Evolutionary conservation across 2,797 vertebrate genomes (phyloP), one percentile per base, ranked within the genome.

Genomic region (Momotus momota): DNA sequence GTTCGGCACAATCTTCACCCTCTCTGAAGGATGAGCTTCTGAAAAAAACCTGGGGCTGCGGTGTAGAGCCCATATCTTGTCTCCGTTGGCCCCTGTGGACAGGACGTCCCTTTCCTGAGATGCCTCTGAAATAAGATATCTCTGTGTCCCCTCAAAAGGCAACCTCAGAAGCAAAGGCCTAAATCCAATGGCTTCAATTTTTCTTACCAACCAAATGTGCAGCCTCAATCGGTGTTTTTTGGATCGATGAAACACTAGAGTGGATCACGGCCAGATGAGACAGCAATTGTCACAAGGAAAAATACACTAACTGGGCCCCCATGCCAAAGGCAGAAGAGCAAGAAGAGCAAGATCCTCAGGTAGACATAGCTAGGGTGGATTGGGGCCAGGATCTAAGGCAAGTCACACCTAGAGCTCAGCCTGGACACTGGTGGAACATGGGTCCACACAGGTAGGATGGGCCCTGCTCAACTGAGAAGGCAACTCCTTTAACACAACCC

Each of bases 131-230:
- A 75, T 54, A 35, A 83, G 71, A 60, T 20, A 33, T 71, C 70
- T 52, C 54, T 40, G 2, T 0, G 0, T 41, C 18, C 14, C 22
- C 38, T 49, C 38, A 57, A 40, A 67, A 77, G 0, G 2, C 25
- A 92, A 51, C 40, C n/a, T 54, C 25, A 75, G 78, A 85, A 77
- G 38, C 45, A 91, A 80, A 45, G n/a, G 41, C 88, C 78, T 70
- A 64, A 73, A 86, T 26, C 38, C 9, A 57, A 4, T 2, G 16
- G 22, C 23, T 80, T 73, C 8, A 4, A 7, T 23, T 64, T 72
- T 14, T 55, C 18, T 45, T 15, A 20, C 51, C 31, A 57, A 31
- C 4, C 23, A 40, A 49, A 88, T 61, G 72, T 1, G 2, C 31
- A 80, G 33, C 15, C 45, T 40, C 1, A 0, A 12, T 10, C 4